Conservation (phyloP, 2,888 invertebrate genomes). For the Melikaiella ostensackeni region DNA sequence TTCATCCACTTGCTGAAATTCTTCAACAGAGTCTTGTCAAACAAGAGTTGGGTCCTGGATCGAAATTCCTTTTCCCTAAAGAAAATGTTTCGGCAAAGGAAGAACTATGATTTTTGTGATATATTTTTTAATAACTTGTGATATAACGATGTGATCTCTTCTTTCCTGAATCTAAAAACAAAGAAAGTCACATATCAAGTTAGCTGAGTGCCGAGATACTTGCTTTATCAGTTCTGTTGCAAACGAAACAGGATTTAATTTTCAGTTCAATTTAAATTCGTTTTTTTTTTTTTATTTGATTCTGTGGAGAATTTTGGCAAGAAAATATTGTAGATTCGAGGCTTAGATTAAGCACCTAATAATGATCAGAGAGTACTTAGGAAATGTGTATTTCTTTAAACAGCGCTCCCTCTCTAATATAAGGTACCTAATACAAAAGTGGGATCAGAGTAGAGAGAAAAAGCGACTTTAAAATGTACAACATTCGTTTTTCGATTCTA, state of each 20-base stretch:
- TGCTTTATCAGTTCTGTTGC: slow-evolving; percentile 14
- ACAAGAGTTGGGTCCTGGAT: background rate
- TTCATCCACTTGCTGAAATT: background rate
- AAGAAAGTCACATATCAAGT: slow-evolving; percentile 38
- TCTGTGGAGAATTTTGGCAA: slow-evolving; percentile 14
- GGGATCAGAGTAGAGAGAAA: slow-evolving; percentile 20
- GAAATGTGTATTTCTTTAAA: slow-evolving; percentile 19
- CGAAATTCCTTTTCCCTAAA: background rate
- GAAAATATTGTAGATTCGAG: slow-evolving; percentile 1
- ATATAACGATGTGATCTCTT: slow-evolving; percentile 40
- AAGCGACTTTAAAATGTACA: slow-evolving; percentile 32
- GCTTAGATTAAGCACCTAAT: slow-evolving; percentile 15
- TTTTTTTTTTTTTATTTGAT: slow-evolving; percentile 4
- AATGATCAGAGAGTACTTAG: slow-evolving; percentile 30
- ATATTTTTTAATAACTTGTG: slow-evolving; percentile 37
- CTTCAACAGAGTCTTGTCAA: background rate
- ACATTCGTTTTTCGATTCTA: slow-evolving; percentile 31
- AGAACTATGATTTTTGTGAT: slow-evolving; percentile 35
- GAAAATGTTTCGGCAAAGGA: slow-evolving; percentile 22
- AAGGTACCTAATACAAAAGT: slow-evolving; percentile 32
- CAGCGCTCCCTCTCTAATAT: slow-evolving; percentile 11
- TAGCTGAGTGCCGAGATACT: slow-evolving; percentile 35
- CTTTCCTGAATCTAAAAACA: slow-evolving; percentile 35
- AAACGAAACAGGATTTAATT: slow-evolving; percentile 1
- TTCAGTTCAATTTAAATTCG: background rate